phyloP scores from a whole-genome alignment of 2,797 vertebrate species.

The Acestrorhynchus altus region DNA sequence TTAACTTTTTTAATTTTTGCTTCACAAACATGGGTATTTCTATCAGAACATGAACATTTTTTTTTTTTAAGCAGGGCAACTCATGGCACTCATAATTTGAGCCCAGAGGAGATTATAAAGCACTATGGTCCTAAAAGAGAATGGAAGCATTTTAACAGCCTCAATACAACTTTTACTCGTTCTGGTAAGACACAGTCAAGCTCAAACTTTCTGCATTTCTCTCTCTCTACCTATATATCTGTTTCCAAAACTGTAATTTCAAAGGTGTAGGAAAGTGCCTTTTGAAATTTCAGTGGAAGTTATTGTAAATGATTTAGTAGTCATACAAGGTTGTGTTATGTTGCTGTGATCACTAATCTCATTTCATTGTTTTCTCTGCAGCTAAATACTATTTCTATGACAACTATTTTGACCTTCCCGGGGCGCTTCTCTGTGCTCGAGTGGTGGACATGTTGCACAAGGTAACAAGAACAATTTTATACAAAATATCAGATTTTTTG shows the following conservation, averaged over 20 bases:
- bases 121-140: conserved; percentile 84
- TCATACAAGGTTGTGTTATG: no score
- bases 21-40: no score
- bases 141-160: conserved; percentile 90
- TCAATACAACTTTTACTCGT: conserved; percentile 86
- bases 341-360: not conserved
- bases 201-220: no score
- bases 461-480: conserved; percentile 68
- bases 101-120: conserved; percentile 82
- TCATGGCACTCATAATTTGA: conserved; percentile 87
- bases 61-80: conserved; percentile 80
- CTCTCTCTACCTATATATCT: not conserved
- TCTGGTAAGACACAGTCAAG: conserved; percentile 80
- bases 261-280: no score
- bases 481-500: no score
- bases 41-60: no score
- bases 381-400: conserved; percentile 96
- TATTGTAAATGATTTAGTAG: no score
- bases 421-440: conserved; percentile 89
- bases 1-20: no score
- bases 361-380: conserved; percentile 69
- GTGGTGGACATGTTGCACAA: conserved; percentile 90
- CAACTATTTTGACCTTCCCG: conserved; percentile 96
- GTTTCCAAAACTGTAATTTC: no score
- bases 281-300: no score